Evolutionary conservation across 2,113 vertebrate genomes (phyloP).

Genomic region (Rana temporaria): DNA sequence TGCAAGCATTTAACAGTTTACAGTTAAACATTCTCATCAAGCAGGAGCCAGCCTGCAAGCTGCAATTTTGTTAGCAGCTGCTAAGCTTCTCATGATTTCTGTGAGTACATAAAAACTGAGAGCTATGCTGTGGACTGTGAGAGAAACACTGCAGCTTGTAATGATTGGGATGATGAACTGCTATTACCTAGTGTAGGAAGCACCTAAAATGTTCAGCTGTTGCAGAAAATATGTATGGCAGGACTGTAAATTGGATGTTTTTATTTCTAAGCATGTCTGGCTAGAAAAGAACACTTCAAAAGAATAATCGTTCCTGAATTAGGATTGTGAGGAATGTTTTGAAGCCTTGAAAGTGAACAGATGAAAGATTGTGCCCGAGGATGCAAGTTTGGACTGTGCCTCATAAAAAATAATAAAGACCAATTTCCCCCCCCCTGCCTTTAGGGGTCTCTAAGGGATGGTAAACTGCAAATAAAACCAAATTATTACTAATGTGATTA

Average conservation of each 20-base stretch:
- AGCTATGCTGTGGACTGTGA: slow-evolving; percentile 9
- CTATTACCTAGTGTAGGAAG: not conserved
- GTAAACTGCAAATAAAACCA: slow-evolving; percentile 23
- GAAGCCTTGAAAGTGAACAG: slow-evolving; percentile 16
- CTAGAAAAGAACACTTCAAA: slow-evolving; percentile 20
- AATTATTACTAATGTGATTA: slow-evolving; percentile 7
- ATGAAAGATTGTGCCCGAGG: slow-evolving; percentile 39
- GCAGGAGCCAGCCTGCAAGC: not conserved
- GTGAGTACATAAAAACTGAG: slow-evolving; percentile 24
- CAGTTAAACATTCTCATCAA: too few species aligned
- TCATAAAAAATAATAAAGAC: slow-evolving; percentile 22
- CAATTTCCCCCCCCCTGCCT: not conserved
- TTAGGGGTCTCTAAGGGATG: not conserved
- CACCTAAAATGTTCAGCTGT: not conserved
- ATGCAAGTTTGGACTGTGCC: slow-evolving; percentile 9
- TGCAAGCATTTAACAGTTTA: too few species aligned
- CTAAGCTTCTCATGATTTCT: slow-evolving; percentile 10
- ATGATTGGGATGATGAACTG: not conserved
- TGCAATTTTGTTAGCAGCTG: slow-evolving; percentile 44
- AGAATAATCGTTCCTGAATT: not conserved
- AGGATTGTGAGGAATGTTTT: slow-evolving; percentile 25
- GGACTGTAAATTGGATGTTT: not conserved
- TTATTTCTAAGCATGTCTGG: not conserved
- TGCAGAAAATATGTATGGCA: not conserved
- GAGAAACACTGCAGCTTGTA: slow-evolving; percentile 6